Percentiles rank a stretch among this genome's conserved stretches.
Conservation (phyloP, 2,797 vertebrate genomes). For the Thamnophis elegans region DNA sequence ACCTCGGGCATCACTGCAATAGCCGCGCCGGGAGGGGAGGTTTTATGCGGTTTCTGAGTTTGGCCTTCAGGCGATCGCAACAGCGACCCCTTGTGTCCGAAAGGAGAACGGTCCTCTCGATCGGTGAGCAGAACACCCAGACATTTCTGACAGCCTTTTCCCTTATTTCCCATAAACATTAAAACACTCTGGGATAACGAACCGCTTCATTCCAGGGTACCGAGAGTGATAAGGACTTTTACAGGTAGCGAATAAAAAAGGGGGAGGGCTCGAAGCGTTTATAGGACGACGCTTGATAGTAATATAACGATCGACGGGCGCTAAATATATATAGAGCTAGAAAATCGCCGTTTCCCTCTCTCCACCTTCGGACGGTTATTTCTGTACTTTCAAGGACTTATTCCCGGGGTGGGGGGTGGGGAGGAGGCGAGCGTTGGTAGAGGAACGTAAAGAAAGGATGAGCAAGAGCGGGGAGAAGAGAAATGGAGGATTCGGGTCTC, state of each 20-base stretch:
- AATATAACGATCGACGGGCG: constrained; percentile 6
- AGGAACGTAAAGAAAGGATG: constrained; percentile 47
- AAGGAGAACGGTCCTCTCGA: constrained; percentile 39
- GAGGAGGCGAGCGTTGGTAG: constrained; percentile 37
- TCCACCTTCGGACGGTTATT: neutral
- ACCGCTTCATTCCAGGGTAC: neutral
- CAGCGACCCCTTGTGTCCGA: constrained; percentile 76
- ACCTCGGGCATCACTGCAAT: neutral
- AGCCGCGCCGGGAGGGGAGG: neutral
- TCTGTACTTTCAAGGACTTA: neutral
- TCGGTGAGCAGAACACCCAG: neutral
- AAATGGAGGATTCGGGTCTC: constrained; percentile 48
- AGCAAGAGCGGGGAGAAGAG: constrained; percentile 41
- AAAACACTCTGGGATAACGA: neutral
- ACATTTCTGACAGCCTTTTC: constrained; percentile 52
- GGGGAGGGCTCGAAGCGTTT: neutral
- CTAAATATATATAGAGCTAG: neutral
- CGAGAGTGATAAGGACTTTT: neutral
- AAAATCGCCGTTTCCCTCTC: constrained; percentile 14
- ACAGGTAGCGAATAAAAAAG: neutral
- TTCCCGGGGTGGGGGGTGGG: neutral
- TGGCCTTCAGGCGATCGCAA: constrained; percentile 51
- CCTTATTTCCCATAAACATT: constrained; percentile 14
- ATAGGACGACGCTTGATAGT: neutral
- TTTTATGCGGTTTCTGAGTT: neutral